Conservation (phyloP, 2,797 vertebrate species). For the Gallinago stenura region DNA sequence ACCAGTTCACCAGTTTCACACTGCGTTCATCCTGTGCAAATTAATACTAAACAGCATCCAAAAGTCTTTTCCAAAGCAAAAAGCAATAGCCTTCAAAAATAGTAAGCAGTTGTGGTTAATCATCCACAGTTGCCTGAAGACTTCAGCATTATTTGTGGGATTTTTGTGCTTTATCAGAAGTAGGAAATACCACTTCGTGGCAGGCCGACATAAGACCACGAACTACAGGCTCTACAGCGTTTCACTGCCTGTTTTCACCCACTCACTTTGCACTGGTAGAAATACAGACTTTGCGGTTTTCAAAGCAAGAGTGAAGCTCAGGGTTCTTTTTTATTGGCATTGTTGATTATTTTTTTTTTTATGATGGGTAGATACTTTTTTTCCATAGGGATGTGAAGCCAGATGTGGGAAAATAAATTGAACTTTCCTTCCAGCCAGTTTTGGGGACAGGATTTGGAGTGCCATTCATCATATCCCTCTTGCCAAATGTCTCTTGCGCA, state of each 20-base stretch:
- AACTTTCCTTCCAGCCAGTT: background rate
- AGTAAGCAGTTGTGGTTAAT: background rate
- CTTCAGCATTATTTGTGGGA: background rate
- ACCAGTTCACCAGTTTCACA: background rate
- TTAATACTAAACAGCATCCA: background rate
- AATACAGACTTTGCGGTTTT: background rate
- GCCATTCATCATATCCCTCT: background rate
- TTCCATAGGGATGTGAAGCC: background rate
- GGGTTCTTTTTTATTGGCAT: background rate
- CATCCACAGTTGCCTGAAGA: background rate
- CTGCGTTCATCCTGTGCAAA: background rate
- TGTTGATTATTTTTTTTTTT: background rate
- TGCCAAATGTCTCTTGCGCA: background rate
- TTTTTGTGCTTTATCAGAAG: background rate
- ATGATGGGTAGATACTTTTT: background rate
- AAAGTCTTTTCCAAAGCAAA: background rate
- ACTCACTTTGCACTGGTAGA: background rate
- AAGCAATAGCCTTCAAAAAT: background rate
- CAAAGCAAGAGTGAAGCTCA: background rate
- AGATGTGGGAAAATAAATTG: background rate
- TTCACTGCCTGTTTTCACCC: background rate
- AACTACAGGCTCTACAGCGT: background rate
- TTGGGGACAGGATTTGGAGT: background rate
- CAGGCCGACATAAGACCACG: background rate
- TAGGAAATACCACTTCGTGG: background rate